A percentile compares a stretch with the other conserved stretches of the same genome.
Evolutionary conservation across 1,140 invertebrate species (phyloP).

Genomic region (Eubasilissa regina): DNA sequence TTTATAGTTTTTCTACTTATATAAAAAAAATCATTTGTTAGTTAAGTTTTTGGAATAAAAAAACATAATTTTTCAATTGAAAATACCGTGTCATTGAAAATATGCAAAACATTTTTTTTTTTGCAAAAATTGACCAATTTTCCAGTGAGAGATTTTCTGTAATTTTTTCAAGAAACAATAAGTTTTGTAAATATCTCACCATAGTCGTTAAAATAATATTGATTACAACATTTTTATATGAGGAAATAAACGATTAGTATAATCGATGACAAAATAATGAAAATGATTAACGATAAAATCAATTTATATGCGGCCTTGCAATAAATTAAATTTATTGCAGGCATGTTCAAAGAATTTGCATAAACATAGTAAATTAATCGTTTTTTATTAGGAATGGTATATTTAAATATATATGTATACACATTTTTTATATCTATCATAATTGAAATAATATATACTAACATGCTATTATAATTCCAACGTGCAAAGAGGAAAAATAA

Average conservation of each 20-base stretch:
- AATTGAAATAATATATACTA: too few species aligned
- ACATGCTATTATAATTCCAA: not conserved
- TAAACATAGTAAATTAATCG: not conserved
- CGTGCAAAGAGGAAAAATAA: not conserved
- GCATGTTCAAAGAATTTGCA: not conserved
- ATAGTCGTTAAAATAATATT: too few species aligned
- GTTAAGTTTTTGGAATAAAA: too few species aligned
- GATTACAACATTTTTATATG: not conserved
- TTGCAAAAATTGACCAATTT: too few species aligned
- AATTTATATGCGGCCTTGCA: slow-evolving; percentile 2
- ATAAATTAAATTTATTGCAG: not conserved
- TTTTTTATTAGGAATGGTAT: not conserved
- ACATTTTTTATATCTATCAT: not conserved
- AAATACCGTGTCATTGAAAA: too few species aligned
- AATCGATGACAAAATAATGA: not conserved
- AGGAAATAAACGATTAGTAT: not conserved
- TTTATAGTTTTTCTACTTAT: too few species aligned
- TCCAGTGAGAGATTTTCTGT: too few species aligned
- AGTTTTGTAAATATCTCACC: too few species aligned
- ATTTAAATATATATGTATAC: not conserved
- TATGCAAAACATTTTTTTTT: too few species aligned
- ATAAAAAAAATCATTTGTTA: too few species aligned
- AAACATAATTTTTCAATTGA: too few species aligned
- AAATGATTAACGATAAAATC: slow-evolving; percentile 1
- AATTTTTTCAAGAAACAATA: too few species aligned